Evolutionary conservation across 2,797 vertebrate genomes (phyloP).

Genomic region (Gallinago stenura): DNA sequence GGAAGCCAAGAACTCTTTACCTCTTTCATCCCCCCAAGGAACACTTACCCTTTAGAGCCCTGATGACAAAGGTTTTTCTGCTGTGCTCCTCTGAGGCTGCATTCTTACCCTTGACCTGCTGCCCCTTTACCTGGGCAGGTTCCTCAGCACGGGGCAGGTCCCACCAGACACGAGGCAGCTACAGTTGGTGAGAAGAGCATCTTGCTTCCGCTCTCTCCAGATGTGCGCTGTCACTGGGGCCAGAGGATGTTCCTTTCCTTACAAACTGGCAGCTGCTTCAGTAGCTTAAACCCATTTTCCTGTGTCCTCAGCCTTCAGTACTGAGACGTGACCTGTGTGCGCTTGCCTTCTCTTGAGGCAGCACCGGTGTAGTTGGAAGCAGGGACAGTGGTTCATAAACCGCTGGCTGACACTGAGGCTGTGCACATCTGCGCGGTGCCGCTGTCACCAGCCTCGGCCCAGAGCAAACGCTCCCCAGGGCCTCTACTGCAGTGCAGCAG

Average conservation of each 20-base stretch:
- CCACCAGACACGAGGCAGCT: not conserved
- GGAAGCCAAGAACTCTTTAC: not conserved
- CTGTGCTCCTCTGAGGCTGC: fast-evolving
- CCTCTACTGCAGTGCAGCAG: not conserved
- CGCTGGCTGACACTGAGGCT: fast-evolving
- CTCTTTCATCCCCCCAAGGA: not conserved
- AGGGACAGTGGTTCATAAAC: fast-evolving
- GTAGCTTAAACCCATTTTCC: not conserved
- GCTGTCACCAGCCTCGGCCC: not conserved
- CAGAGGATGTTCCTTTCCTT: not conserved
- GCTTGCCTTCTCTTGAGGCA: not conserved
- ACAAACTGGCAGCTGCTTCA: not conserved
- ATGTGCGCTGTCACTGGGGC: fast-evolving
- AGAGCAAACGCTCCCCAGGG: fast-evolving
- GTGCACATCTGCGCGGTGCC: fast-evolving
- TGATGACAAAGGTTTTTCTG: fast-evolving
- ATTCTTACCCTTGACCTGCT: not conserved
- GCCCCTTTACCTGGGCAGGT: not conserved
- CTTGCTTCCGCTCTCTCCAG: not conserved
- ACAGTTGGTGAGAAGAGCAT: fast-evolving
- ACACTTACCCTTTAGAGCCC: fast-evolving
- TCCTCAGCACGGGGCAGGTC: not conserved
- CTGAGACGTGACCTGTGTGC: fast-evolving
- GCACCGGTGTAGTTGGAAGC: not conserved
- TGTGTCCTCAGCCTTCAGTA: not conserved